A percentile compares a stretch with the other conserved stretches of the same genome.
phyloP scores from a whole-genome alignment of 2,888 invertebrate genomes.

The Eugnorisma glareosa region DNA sequence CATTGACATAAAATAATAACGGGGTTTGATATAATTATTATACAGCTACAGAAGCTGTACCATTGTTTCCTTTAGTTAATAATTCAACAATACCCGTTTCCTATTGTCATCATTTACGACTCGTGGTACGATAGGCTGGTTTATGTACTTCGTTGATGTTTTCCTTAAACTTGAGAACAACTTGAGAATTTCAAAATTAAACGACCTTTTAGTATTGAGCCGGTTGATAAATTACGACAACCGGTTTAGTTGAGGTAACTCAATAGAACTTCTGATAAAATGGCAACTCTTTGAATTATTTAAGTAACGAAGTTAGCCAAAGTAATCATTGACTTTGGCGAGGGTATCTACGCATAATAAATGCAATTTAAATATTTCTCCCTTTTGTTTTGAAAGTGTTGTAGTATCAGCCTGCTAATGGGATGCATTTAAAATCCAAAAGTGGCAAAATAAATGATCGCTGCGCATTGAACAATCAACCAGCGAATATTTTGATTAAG shows the following conservation, averaged over 20 bases:
- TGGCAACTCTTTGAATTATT: conserved; percentile 57
- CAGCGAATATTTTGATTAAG: background rate
- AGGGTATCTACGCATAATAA: conserved; percentile 47
- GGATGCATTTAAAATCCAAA: background rate
- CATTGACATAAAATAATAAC: conserved; percentile 21
- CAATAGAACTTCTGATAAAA: conserved; percentile 61
- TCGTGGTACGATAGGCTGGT: conserved; percentile 20
- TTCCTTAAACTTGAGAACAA: conserved; percentile 33
- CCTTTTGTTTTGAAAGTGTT: conserved; percentile 9
- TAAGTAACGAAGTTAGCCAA: conserved; percentile 58
- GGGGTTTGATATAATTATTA: conserved; percentile 12
- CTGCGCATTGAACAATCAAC: background rate
- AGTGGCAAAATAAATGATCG: background rate
- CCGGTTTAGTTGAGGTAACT: conserved; percentile 57
- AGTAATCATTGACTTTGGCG: conserved; percentile 56
- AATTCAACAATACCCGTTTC: conserved; percentile 37
- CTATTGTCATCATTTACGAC: conserved; percentile 47
- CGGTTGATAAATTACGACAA: conserved; percentile 57
- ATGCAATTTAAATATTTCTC: conserved; percentile 44
- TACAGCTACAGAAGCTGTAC: conserved; percentile 7
- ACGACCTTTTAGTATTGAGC: conserved; percentile 38
- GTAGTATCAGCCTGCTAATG: conserved; percentile 2
- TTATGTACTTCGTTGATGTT: conserved; percentile 39
- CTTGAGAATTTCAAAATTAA: conserved; percentile 47
- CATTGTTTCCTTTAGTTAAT: conserved; percentile 43